Base-by-base conservation (phyloP, 2,797 vertebrate genomes). In the Denticeps clupeoides region DNA sequence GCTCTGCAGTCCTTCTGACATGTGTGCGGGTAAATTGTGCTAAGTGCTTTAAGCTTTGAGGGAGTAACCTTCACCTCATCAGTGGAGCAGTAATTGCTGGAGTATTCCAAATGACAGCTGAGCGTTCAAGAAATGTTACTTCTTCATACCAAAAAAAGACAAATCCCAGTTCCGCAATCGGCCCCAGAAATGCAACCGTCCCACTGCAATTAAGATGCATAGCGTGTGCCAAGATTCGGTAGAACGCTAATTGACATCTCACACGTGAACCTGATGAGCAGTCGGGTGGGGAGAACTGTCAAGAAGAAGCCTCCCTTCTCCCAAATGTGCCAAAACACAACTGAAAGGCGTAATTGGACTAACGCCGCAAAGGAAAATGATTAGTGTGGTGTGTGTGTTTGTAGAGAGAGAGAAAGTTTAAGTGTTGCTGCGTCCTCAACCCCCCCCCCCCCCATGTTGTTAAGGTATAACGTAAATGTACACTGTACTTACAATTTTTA, bases 261-360 rank as follows among this genome's bases (percentile, higher is more conserved):
- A 33, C 46, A 60, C 56, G 45, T 49, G 56, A 66, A 60, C 40
- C 42, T 61, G 59, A 64, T 38, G 15, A 58, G 68, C 63, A 64
- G 57, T 25, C 28, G 10, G 29, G 44, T 54, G 48, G n/a, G n/a
- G n/a, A n/a, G n/a, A n/a, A n/a, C n/a, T n/a, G n/a, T n/a, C n/a
- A n/a, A n/a, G n/a, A n/a, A n/a, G n/a, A n/a, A n/a, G 54, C 58
- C 11, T 5, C 5, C n/a, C 11, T 28, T 31, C 28, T 31, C 28
- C 31, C 28, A 5, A 4, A 12, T 5, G 28, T 28, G 28, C 28
- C 9, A 26, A n/a, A n/a, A n/a, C n/a, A n/a, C n/a, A n/a, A n/a
- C n/a, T n/a, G n/a, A n/a, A n/a, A n/a, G n/a, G 54, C 63, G 55
- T 69, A 60, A 73, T 66, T 67, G 53, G 61, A 65, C 49, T 37